phyloP scores from a whole-genome alignment of 37 sponge, comb jelly and placozoan genomes.

The Cladorhizidae sp. region DNA sequence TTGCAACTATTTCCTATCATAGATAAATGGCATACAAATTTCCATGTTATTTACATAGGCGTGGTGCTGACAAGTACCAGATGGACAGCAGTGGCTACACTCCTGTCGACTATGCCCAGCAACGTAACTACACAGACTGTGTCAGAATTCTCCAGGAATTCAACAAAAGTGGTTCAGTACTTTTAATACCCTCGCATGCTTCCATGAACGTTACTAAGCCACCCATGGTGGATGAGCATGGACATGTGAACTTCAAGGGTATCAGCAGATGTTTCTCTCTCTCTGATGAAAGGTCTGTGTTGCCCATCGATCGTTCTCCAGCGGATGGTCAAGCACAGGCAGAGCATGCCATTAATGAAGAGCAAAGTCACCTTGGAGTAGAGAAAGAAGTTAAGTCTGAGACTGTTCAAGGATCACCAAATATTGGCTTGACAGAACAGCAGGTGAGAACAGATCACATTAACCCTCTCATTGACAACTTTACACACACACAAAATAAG shows the following conservation, averaged over 20 bases:
- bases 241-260: constrained; percentile 53
- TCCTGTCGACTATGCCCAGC: constrained; percentile 79
- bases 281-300: constrained; percentile 6
- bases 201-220: background rate
- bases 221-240: constrained; percentile 62
- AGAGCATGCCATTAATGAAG: background rate
- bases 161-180: constrained; percentile 32
- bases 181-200: constrained; percentile 51
- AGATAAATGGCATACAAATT: background rate
- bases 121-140: constrained; percentile 64
- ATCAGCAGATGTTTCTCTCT: constrained; percentile 39
- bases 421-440: too few species aligned
- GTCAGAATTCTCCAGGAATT: constrained; percentile 55
- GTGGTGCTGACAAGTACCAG: constrained; percentile 58
- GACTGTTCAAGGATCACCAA: too few species aligned
- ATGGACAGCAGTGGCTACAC: constrained; percentile 61
- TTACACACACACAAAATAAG: too few species aligned
- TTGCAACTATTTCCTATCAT: background rate
- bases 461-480: too few species aligned
- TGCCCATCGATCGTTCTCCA: constrained; percentile 37
- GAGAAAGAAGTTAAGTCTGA: too few species aligned
- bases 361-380: too few species aligned
- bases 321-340: constrained; percentile 73
- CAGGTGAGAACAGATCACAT: too few species aligned
- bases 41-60: constrained; percentile 21